Evolutionary conservation across 2,888 invertebrate genomes (phyloP).

Genomic region (Trichogramma evanescens): DNA sequence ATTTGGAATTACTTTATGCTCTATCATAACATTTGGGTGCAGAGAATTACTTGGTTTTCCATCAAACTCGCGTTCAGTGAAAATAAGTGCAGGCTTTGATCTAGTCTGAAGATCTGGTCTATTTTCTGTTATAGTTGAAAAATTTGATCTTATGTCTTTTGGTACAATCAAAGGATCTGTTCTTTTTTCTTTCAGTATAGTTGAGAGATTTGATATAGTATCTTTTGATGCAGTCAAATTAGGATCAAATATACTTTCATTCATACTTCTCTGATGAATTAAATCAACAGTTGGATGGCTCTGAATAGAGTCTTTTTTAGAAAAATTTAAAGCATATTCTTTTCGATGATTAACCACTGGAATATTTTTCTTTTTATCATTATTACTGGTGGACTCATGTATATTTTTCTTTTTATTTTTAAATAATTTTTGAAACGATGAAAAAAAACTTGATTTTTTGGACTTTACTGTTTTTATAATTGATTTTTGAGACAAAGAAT

Average conservation of each 20-base stretch:
- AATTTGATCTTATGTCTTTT: conserved; percentile 1
- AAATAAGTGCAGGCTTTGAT: too few species aligned
- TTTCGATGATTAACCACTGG: too few species aligned
- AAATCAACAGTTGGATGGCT: too few species aligned
- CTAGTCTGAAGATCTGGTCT: too few species aligned
- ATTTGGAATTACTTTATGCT: conserved; percentile 6
- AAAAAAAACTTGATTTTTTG: background rate
- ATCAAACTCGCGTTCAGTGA: background rate
- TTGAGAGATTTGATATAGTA: background rate
- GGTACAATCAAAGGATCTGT: background rate
- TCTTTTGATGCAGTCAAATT: too few species aligned
- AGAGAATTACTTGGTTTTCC: background rate
- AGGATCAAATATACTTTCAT: too few species aligned
- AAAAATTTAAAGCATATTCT: too few species aligned
- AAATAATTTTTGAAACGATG: conserved; percentile 8
- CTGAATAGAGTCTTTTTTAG: too few species aligned
- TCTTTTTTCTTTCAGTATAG: background rate
- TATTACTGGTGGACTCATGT: too few species aligned
- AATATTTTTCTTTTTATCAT: too few species aligned
- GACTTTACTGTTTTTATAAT: background rate
- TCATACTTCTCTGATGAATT: too few species aligned
- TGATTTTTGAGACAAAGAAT: conserved; percentile 2
- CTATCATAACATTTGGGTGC: conserved; percentile 5
- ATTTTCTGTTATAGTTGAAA: background rate
- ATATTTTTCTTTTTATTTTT: conserved; percentile 9